A percentile compares a stretch with the other conserved stretches of the same genome.
phyloP scores from a whole-genome alignment of 2,888 invertebrate species.

The Liposcelis brunnea region DNA sequence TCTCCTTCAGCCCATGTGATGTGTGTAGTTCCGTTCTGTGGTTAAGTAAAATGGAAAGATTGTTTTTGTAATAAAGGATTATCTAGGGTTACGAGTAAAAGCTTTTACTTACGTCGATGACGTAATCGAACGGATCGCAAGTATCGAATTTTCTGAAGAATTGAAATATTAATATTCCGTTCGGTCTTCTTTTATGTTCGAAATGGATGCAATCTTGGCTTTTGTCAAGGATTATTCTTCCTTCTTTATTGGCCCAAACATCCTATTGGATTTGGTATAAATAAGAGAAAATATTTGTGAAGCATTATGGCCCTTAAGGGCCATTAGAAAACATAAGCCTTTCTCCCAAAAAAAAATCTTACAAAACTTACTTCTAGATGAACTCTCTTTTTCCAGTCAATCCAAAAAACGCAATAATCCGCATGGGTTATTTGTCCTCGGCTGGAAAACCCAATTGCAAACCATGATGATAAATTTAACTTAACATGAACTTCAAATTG shows the following conservation, averaged over 20 bases:
- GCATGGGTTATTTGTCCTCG: slow-evolving; percentile 54
- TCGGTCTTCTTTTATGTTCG: slow-evolving; percentile 28
- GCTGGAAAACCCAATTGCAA: slow-evolving; percentile 74
- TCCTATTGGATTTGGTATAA: too few species aligned
- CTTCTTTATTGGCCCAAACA: slow-evolving; percentile 46
- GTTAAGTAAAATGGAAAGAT: slow-evolving; percentile 14
- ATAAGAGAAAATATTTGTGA: too few species aligned
- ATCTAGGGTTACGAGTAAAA: background rate
- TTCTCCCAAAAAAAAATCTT: slow-evolving; percentile 18
- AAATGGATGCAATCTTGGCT: slow-evolving; percentile 60
- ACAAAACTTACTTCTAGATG: slow-evolving; percentile 33
- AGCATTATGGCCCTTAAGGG: too few species aligned
- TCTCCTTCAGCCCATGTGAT: slow-evolving; percentile 66
- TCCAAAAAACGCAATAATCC: slow-evolving; percentile 69
- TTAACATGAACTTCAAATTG: slow-evolving; percentile 33
- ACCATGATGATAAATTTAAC: slow-evolving; percentile 36
- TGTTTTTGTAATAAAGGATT: slow-evolving; percentile 5
- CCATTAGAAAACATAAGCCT: too few species aligned
- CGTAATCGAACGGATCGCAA: slow-evolving; percentile 56
- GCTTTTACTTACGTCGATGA: slow-evolving; percentile 43
- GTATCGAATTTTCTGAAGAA: slow-evolving; percentile 71
- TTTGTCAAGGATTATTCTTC: slow-evolving; percentile 45
- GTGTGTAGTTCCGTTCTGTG: slow-evolving; percentile 82
- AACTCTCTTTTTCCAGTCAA: slow-evolving; percentile 42
- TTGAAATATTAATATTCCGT: slow-evolving; percentile 45